Percentiles rank a stretch among this genome's conserved stretches.
Conservation (phyloP, 2,113 vertebrate genomes). For the Myiozetetes cayanensis region DNA sequence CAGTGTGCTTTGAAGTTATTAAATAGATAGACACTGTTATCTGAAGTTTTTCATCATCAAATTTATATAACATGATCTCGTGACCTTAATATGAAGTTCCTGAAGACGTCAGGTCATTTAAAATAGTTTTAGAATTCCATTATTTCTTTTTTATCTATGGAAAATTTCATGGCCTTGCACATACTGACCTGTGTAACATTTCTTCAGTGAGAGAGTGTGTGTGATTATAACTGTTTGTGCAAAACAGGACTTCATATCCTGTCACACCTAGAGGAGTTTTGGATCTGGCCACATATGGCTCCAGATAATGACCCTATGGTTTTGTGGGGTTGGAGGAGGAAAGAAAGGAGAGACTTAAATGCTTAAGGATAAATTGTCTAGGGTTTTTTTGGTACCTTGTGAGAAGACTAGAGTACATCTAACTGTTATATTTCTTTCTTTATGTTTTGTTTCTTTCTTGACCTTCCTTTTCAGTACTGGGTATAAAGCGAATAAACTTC, state of each 20-base stretch:
- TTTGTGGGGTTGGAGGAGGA: neutral
- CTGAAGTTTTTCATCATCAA: neutral
- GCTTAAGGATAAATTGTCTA: neutral
- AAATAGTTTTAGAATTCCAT: neutral
- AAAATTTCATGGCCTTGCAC: neutral
- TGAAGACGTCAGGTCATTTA: neutral
- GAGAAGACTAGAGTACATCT: neutral
- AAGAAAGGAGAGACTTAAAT: neutral
- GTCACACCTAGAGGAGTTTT: neutral
- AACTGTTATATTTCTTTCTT: neutral
- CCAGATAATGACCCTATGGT: neutral
- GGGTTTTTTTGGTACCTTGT: neutral
- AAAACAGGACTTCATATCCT: neutral
- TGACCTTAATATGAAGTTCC: neutral
- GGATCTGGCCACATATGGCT: neutral
- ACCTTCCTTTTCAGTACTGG: neutral
- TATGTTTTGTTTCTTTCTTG: neutral
- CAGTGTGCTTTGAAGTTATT: neutral
- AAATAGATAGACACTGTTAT: neutral
- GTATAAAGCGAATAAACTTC: neutral
- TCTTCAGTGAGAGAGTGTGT: neutral
- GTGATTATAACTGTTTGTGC: neutral
- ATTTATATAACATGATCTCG: neutral
- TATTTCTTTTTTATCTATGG: neutral
- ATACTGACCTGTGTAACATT: neutral